phyloP scores from a whole-genome alignment of 2,113 vertebrate genomes.

The Eulacestoma nigropectus region DNA sequence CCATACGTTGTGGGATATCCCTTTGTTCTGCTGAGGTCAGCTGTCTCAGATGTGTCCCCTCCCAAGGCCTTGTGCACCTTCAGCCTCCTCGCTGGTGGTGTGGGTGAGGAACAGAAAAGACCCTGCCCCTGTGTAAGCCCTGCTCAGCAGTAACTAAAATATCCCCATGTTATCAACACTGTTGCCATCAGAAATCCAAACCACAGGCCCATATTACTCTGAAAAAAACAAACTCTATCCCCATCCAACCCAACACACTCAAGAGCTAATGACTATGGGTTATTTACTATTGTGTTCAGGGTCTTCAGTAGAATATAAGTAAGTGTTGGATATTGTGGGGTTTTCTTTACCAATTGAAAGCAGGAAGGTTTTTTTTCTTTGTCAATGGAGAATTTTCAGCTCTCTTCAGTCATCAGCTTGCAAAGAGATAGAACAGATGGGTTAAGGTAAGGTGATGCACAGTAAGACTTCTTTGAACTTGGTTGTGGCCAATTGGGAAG shows the following conservation, averaged over 20 bases:
- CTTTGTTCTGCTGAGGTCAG: neutral
- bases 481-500: neutral
- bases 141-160: neutral
- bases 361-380: neutral
- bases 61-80: neutral
- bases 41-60: neutral
- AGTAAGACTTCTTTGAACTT: neutral
- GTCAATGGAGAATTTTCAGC: neutral
- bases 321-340: neutral
- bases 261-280: neutral
- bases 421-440: neutral
- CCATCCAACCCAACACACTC: no score
- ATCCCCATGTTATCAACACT: neutral
- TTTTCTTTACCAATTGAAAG: neutral
- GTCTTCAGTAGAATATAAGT: neutral
- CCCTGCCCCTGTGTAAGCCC: neutral
- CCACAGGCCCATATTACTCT: neutral
- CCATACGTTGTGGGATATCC: neutral
- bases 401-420: neutral
- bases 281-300: neutral
- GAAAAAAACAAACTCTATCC: neutral
- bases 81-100: fast-evolving
- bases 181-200: neutral
- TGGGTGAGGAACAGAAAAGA: neutral
- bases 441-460: neutral